Evolutionary conservation across 2,113 vertebrate genomes (phyloP).

Genomic region (Gulo gulo): DNA sequence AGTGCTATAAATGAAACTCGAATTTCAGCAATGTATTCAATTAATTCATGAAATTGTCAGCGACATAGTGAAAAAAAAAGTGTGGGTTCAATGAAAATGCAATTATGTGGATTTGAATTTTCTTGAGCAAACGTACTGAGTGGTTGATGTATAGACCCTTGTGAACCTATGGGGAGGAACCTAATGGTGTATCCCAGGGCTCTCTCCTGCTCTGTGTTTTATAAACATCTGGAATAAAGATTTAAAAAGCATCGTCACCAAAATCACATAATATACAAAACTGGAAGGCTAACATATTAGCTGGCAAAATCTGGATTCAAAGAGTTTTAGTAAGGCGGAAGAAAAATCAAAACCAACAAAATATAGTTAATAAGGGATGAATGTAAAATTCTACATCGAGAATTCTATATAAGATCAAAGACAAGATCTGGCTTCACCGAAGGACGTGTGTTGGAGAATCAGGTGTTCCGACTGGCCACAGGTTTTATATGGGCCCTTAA

Average conservation of each 20-base stretch:
- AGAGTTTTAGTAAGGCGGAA: neutral
- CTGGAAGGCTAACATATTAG: neutral
- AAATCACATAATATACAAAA: neutral
- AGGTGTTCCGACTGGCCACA: neutral
- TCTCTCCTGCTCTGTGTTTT: neutral
- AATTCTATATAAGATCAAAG: neutral
- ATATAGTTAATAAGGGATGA: neutral
- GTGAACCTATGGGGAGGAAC: neutral
- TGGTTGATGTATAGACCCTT: neutral
- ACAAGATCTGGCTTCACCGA: neutral
- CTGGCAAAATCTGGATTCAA: neutral
- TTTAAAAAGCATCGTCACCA: neutral
- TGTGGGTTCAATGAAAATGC: neutral
- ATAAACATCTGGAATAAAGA: neutral
- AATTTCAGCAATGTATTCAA: neutral
- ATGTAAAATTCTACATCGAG: neutral
- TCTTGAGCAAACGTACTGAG: neutral
- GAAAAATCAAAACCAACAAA: conserved; percentile 17
- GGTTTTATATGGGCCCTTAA: neutral
- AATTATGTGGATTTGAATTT: neutral
- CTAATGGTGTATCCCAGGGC: too few relatives aligned
- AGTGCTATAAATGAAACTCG: neutral
- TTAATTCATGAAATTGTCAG: neutral
- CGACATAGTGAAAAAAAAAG: neutral
- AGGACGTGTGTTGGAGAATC: neutral